Percentiles rank a stretch among this genome's conserved stretches.
These are phyloP conservation scores for Dione vanillae DNA, from an alignment of 2,888 invertebrate genomes.

Conservation along the genomic window DNA sequence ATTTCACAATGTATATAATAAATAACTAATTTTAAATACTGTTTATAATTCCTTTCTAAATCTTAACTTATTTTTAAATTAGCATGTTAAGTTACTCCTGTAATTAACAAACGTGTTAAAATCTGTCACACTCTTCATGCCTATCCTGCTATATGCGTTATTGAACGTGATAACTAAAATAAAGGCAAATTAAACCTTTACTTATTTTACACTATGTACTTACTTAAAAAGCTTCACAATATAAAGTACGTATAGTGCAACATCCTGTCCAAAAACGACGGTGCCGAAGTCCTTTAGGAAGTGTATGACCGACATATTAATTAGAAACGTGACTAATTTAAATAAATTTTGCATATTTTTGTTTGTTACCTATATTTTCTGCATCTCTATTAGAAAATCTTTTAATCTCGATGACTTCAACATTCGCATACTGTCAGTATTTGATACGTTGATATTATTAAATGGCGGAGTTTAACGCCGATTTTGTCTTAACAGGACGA, in stretches of 20 bases:
- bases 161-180: no score
- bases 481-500: no score
- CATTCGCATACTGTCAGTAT: no score
- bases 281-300: slow-evolving; percentile 32
- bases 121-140: no score
- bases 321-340: slow-evolving; percentile 37
- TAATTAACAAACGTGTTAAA: no score
- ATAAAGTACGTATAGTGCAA: not conserved
- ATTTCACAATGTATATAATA: no score
- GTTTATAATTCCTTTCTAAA: no score
- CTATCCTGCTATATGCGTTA: no score
- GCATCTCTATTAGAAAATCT: not conserved
- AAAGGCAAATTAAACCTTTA: not conserved
- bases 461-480: not conserved
- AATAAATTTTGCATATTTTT: slow-evolving; percentile 2
- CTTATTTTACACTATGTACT: not conserved
- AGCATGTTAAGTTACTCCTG: no score
- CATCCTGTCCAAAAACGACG: slow-evolving; percentile 20
- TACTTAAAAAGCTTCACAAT: not conserved
- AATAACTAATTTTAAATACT: no score
- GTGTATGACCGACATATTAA: slow-evolving; percentile 37
- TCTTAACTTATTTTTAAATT: no score
- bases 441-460: not conserved
- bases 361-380: not conserved
- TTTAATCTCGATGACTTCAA: not conserved